A percentile compares a stretch with the other conserved stretches of the same genome.
Conservation (phyloP, 2,888 invertebrate genomes). For the Athalia circularis region DNA sequence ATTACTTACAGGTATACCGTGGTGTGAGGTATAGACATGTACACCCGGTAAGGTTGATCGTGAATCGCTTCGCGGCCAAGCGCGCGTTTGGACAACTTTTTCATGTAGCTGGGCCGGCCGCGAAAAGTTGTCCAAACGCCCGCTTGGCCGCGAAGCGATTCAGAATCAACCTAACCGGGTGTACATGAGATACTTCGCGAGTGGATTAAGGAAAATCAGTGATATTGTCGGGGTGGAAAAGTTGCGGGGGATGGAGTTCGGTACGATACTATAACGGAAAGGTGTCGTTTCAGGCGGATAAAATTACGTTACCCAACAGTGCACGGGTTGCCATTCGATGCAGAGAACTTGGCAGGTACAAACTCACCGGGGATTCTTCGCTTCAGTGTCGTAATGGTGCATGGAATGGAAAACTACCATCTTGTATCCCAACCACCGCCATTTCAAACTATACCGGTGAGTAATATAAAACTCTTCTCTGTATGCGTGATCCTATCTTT, state of each 20-base stretch:
- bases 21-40: too few species aligned
- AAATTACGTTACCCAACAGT: slow-evolving; percentile 80
- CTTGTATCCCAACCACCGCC: slow-evolving; percentile 90
- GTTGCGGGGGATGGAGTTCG: background rate
- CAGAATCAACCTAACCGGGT: too few species aligned
- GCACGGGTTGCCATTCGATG: slow-evolving; percentile 86
- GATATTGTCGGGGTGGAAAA: too few species aligned
- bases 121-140: too few species aligned
- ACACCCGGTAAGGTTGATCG: too few species aligned
- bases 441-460: slow-evolving; percentile 90
- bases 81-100: too few species aligned
- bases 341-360: slow-evolving; percentile 88
- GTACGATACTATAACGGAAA: slow-evolving; percentile 12
- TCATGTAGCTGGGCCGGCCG: too few species aligned
- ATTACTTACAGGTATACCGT: too few species aligned
- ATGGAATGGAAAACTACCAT: slow-evolving; percentile 87
- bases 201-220: too few species aligned
- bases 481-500: background rate
- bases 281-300: slow-evolving; percentile 65
- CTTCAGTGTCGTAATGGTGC: slow-evolving; percentile 88
- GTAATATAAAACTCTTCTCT: slow-evolving; percentile 45
- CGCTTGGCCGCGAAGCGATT: too few species aligned
- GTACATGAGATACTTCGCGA: too few species aligned
- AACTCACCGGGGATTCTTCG: slow-evolving; percentile 86
- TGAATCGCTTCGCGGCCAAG: too few species aligned